Evolutionary conservation across 2,113 vertebrate species (phyloP).

Genomic region (Tenrec ecaudatus): DNA sequence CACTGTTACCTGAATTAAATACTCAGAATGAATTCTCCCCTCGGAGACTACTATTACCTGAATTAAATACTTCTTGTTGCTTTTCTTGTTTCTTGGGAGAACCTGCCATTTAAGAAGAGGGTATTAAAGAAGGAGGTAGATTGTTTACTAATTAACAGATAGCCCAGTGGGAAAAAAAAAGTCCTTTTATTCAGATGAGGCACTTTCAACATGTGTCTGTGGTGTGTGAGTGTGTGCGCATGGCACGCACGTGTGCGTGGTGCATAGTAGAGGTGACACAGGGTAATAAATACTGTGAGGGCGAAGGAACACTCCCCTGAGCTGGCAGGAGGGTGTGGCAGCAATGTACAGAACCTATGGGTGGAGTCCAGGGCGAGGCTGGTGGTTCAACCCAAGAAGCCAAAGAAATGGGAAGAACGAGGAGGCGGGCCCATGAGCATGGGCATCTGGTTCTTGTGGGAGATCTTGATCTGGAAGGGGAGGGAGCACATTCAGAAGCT

Average conservation of each 20-base stretch:
- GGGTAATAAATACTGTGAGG: constrained; percentile 80
- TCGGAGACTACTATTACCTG: not conserved
- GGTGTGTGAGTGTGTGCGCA: not conserved
- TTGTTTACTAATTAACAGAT: constrained; percentile 50
- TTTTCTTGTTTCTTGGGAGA: constrained; percentile 20
- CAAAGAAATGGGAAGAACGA: constrained; percentile 91
- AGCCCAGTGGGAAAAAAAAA: constrained; percentile 9
- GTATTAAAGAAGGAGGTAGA: constrained; percentile 33
- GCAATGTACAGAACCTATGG: constrained; percentile 74
- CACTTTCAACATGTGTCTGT: constrained; percentile 75
- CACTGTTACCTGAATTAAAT: constrained; percentile 73
- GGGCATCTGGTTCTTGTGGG: constrained; percentile 94
- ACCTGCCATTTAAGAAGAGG: constrained; percentile 25
- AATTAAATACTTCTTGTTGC: constrained; percentile 69
- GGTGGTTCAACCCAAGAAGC: constrained; percentile 83
- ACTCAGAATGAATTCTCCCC: constrained; percentile 37
- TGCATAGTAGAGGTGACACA: not conserved
- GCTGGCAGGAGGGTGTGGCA: constrained; percentile 50
- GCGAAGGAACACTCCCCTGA: constrained; percentile 25
- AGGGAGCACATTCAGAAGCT: constrained; percentile 55
- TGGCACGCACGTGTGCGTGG: not conserved
- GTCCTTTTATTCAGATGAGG: constrained; percentile 82
- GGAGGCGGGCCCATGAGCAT: constrained; percentile 93
- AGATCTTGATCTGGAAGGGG: constrained; percentile 93
- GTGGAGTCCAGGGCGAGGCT: not conserved